Evolutionary conservation across 2,797 vertebrate genomes (phyloP).

Genomic region (Podarcis siculus): DNA sequence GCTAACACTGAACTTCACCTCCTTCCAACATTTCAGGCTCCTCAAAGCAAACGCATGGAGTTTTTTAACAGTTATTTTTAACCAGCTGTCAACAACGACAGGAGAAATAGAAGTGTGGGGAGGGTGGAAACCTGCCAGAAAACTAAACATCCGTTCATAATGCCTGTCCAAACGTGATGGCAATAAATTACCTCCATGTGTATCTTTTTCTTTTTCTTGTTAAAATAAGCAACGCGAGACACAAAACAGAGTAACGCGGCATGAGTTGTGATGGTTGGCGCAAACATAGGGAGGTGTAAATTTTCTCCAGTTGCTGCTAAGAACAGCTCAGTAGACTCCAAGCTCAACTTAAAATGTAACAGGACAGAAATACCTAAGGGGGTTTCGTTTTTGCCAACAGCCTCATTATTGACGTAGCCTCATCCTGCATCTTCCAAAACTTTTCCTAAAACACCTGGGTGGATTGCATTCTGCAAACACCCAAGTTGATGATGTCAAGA

Average conservation of each 20-base stretch:
- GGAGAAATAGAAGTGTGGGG: conserved; percentile 59
- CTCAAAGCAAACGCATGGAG: background rate
- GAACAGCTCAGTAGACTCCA: background rate
- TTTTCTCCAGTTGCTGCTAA: conserved; percentile 27
- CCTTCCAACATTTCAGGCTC: background rate
- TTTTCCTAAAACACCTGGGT: no score
- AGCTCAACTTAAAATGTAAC: background rate
- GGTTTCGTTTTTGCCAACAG: background rate
- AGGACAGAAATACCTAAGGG: background rate
- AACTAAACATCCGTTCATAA: conserved; percentile 63
- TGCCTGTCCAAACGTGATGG: conserved; percentile 51
- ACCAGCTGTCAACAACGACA: conserved; percentile 54
- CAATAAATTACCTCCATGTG: conserved; percentile 65
- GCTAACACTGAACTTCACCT: background rate
- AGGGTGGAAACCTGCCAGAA: conserved; percentile 44
- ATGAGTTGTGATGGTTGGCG: conserved; percentile 33
- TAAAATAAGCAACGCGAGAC: conserved; percentile 37
- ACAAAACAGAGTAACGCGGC: conserved; percentile 63
- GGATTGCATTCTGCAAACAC: no score
- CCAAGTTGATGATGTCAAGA: background rate
- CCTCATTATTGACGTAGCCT: background rate
- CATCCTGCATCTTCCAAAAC: background rate
- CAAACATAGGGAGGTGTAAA: conserved; percentile 37
- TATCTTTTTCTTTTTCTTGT: background rate
- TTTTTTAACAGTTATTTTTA: conserved; percentile 59